These are phyloP conservation scores for Ptychoptera albimana DNA, from an alignment of 2,888 invertebrate species.

Conservation along the genomic window DNA sequence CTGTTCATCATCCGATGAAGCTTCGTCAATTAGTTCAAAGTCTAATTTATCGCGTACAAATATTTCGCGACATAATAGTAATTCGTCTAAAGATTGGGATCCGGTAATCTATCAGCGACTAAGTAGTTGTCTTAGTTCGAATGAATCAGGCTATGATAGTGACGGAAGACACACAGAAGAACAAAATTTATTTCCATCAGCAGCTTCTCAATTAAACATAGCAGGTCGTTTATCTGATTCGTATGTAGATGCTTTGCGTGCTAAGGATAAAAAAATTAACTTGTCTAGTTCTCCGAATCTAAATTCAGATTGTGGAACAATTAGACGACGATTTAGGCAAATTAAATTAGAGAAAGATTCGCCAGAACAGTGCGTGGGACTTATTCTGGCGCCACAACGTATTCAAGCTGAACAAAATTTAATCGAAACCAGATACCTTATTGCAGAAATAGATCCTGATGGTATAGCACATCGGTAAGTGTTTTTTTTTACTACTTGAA, in stretches of 20 bases:
- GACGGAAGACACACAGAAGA: slow-evolving; percentile 47
- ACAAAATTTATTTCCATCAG: slow-evolving; percentile 15
- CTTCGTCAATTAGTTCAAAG: slow-evolving; percentile 20
- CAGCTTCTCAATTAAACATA: too few species aligned
- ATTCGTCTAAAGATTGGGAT: slow-evolving; percentile 38
- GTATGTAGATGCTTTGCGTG: too few species aligned
- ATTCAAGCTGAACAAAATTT: slow-evolving; percentile 35
- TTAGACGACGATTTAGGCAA: slow-evolving; percentile 43
- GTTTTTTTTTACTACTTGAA: too few species aligned
- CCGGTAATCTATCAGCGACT: slow-evolving; percentile 41
- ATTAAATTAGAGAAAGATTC: slow-evolving; percentile 49
- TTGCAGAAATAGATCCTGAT: slow-evolving; percentile 45
- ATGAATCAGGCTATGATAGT: slow-evolving; percentile 71
- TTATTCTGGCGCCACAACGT: slow-evolving; percentile 52
- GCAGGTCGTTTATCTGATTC: too few species aligned
- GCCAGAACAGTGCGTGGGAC: slow-evolving; percentile 50
- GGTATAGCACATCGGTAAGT: slow-evolving; percentile 42
- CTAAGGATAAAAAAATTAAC: too few species aligned
- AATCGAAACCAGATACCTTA: slow-evolving; percentile 43
- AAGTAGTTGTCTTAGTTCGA: slow-evolving; percentile 63
- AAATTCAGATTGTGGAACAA: slow-evolving; percentile 38
- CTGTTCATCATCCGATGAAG: slow-evolving; percentile 22
- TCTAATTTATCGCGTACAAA: slow-evolving; percentile 30
- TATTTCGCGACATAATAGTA: slow-evolving; percentile 37
- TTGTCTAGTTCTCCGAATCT: slow-evolving; percentile 4